These are phyloP conservation scores for Platygyra sinensis DNA, from an alignment of 64 coral and sea anemone species.

Conservation along the genomic window DNA sequence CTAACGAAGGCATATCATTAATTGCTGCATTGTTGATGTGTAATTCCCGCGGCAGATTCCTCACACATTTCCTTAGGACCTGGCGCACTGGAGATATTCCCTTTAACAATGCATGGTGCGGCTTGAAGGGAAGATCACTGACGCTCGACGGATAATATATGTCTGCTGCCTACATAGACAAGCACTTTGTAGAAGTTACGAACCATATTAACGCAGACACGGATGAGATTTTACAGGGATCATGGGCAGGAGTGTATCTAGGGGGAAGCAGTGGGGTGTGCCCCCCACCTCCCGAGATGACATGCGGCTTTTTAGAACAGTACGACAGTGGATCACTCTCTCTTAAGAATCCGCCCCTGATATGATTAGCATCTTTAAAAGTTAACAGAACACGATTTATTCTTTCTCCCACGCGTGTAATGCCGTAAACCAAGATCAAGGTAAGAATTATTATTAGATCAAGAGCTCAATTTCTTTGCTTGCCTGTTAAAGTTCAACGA, in stretches of 20 bases:
- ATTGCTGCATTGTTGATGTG: conserved; percentile 1
- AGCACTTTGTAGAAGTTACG: conserved; percentile 18
- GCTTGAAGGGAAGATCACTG: neutral
- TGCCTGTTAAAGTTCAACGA: conserved; percentile 1
- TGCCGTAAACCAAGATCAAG: neutral
- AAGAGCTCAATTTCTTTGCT: neutral
- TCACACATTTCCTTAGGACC: conserved; percentile 19
- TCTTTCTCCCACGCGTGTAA: conserved; percentile 48
- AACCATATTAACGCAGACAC: conserved; percentile 24
- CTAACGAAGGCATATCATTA: conserved; percentile 39
- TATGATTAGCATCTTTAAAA: conserved; percentile 10
- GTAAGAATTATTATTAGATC: conserved; percentile 8
- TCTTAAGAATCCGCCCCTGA: no score
- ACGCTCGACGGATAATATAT: neutral
- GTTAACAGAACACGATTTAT: conserved; percentile 9
- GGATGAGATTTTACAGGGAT: conserved; percentile 27
- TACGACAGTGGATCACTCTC: no score
- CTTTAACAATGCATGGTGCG: neutral
- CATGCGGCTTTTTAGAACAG: no score
- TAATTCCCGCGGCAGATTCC: conserved; percentile 4
- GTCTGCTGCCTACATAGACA: conserved; percentile 30
- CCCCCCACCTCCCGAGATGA: no score
- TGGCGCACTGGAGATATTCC: neutral
- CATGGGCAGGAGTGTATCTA: neutral
- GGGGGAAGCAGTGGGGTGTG: no score